Conservation (phyloP, 2,888 invertebrate genomes). For the Clusia tigrina region DNA sequence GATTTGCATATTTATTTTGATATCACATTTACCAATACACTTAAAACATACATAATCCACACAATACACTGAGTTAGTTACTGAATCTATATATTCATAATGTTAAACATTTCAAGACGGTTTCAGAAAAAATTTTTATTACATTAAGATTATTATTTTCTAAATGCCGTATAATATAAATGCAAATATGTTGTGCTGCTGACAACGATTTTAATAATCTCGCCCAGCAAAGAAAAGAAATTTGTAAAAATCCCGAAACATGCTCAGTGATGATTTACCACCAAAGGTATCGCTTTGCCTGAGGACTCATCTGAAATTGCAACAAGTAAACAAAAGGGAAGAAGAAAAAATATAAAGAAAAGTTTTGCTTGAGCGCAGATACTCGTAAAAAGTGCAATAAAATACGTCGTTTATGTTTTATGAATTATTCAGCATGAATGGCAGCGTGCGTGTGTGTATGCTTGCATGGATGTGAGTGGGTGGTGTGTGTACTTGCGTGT, state of each 20-base stretch:
- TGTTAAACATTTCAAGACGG: not conserved
- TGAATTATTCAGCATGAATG: not conserved
- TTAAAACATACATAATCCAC: too few relatives aligned
- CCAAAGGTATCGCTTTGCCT: conserved; percentile 47
- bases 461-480: too few relatives aligned
- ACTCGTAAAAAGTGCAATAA: not conserved
- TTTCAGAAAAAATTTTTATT: too few relatives aligned
- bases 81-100: too few relatives aligned
- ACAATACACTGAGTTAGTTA: too few relatives aligned
- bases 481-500: too few relatives aligned
- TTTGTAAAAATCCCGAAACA: conserved; percentile 22
- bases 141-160: too few relatives aligned
- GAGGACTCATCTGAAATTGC: conserved; percentile 49
- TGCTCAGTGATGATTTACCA: conserved; percentile 31
- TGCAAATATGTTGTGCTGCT: not conserved
- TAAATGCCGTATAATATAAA: not conserved
- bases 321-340: not conserved
- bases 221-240: not conserved
- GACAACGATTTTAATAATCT: too few relatives aligned
- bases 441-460: too few relatives aligned
- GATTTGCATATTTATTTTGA: too few relatives aligned
- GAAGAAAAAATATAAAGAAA: conserved; percentile 9
- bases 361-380: not conserved
- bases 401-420: not conserved
- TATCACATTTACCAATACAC: too few relatives aligned